Conservation (phyloP, 2,797 vertebrate species). For the Anniella stebbinsi region DNA sequence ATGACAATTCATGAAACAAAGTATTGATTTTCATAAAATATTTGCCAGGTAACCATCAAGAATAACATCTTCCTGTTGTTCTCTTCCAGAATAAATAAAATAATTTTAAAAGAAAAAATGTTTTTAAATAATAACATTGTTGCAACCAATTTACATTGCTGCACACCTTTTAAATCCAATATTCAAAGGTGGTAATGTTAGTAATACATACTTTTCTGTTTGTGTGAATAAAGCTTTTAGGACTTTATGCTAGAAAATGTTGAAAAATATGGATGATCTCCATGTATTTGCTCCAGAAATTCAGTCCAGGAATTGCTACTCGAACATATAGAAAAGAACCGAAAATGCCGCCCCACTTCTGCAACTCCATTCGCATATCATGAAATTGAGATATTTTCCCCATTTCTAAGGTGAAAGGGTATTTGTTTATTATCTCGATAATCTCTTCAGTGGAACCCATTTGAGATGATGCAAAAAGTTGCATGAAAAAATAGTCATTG, state of each 20-base stretch:
- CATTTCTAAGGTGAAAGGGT: not conserved
- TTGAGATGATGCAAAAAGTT: slow-evolving; percentile 49
- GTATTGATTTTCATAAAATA: too few relatives aligned
- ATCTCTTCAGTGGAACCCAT: slow-evolving; percentile 49
- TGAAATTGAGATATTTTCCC: not conserved
- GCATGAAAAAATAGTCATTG: not conserved
- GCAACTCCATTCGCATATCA: not conserved
- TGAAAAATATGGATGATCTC: not conserved
- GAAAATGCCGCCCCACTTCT: not conserved
- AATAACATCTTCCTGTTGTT: too few relatives aligned
- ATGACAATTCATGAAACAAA: too few relatives aligned
- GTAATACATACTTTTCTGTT: not conserved
- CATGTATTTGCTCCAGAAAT: not conserved
- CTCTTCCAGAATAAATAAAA: too few relatives aligned
- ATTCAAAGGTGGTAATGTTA: slow-evolving; percentile 29
- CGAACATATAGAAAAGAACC: not conserved
- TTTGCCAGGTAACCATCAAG: too few relatives aligned
- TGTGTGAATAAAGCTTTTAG: not conserved
- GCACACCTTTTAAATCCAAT: not conserved
- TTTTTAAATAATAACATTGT: too few relatives aligned
- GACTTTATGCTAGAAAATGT: not conserved
- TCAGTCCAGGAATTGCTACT: not conserved
- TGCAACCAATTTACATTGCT: not conserved
- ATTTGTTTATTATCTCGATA: slow-evolving; percentile 55
- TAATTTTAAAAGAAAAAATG: too few relatives aligned